phyloP scores from a whole-genome alignment of 2,888 invertebrate genomes.

The Drosophila seclusa region DNA sequence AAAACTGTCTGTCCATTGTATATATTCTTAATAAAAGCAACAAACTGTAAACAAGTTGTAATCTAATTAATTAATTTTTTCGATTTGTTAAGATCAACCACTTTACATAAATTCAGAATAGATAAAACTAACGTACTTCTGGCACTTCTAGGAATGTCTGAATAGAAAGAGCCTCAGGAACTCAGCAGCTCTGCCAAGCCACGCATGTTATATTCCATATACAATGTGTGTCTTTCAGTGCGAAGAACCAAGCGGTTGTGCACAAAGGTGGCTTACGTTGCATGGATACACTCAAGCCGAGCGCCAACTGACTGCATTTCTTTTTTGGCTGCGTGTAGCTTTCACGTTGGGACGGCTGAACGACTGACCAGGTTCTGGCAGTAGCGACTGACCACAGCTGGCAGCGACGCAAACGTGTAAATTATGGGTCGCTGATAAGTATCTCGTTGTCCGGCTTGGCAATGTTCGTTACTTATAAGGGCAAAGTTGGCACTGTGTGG shows the following conservation, averaged over 20 bases:
- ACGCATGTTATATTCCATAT: not conserved
- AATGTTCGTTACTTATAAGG: slow-evolving; percentile 26
- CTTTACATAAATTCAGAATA: not conserved
- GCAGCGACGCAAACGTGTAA: slow-evolving; percentile 71
- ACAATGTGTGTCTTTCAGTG: not conserved
- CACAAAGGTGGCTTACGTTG: slow-evolving; percentile 28
- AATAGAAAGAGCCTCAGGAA: not conserved
- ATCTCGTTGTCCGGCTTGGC: slow-evolving; percentile 45
- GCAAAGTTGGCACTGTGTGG: slow-evolving; percentile 36
- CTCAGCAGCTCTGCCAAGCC: not conserved
- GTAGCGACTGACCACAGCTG: slow-evolving; percentile 61
- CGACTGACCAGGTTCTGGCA: not conserved
- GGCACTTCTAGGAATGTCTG: not conserved
- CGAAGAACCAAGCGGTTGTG: slow-evolving; percentile 6
- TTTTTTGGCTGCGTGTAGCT: slow-evolving; percentile 26
- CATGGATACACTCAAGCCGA: slow-evolving; percentile 71
- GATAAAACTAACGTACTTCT: not conserved
- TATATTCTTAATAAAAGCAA: not conserved
- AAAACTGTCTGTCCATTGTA: not conserved
- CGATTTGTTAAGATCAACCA: not conserved
- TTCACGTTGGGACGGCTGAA: slow-evolving; percentile 19
- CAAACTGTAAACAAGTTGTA: not conserved
- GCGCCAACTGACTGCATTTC: slow-evolving; percentile 67
- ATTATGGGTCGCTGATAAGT: slow-evolving; percentile 76
- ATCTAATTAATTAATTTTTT: not conserved